These are phyloP conservation scores for Diaperis boleti DNA, from an alignment of 2,888 invertebrate genomes.

Conservation along the genomic window DNA sequence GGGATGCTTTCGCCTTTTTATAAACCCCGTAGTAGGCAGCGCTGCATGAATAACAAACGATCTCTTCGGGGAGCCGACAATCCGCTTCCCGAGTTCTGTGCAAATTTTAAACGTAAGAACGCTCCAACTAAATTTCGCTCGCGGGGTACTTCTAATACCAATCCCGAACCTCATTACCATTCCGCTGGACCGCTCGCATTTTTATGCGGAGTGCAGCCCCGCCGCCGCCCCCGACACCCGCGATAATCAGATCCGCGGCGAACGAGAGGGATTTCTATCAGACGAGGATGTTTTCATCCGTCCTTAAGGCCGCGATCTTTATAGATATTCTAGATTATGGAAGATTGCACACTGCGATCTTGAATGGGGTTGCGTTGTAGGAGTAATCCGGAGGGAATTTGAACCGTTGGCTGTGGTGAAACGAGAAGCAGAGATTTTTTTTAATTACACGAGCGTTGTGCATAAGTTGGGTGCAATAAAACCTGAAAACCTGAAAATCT, in stretches of 20 bases:
- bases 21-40: slow-evolving; percentile 58
- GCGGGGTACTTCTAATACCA: slow-evolving; percentile 51
- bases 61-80: slow-evolving; percentile 53
- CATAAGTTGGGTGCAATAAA: too few species aligned
- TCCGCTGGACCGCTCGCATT: slow-evolving; percentile 42
- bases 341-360: too few species aligned
- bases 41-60: slow-evolving; percentile 64
- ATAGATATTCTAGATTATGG: too few species aligned
- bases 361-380: too few species aligned
- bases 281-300: not conserved
- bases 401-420: too few species aligned
- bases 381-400: too few species aligned
- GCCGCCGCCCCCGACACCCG: not conserved
- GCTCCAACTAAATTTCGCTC: slow-evolving; percentile 50
- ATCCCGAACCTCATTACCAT: slow-evolving; percentile 53
- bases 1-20: slow-evolving; percentile 56
- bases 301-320: not conserved
- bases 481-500: too few species aligned
- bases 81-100: slow-evolving; percentile 58
- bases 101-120: slow-evolving; percentile 56
- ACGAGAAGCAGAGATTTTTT: too few species aligned
- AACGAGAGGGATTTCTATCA: not conserved
- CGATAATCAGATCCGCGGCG: slow-evolving; percentile 1
- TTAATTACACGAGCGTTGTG: too few species aligned
- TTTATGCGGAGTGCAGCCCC: slow-evolving; percentile 20